A percentile compares a stretch with the other conserved stretches of the same genome.
phyloP scores from a whole-genome alignment of 2,888 invertebrate species.

The Thera britannica region DNA sequence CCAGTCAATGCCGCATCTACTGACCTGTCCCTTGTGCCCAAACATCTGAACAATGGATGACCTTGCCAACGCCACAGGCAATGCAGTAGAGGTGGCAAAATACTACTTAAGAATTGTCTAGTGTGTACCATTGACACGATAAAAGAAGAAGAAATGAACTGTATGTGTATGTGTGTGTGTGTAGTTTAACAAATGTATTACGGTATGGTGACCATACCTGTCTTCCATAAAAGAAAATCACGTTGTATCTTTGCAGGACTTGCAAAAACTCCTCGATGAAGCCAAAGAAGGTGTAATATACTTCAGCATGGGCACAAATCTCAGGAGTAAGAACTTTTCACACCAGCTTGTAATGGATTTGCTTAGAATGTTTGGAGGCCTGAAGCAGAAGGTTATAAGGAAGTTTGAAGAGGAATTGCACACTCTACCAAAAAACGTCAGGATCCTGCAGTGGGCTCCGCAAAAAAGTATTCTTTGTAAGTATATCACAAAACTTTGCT shows the following conservation, averaged over 20 bases:
- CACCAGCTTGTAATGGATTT: conserved; percentile 55
- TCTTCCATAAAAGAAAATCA: not conserved
- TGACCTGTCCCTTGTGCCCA: no score
- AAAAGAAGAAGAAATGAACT: no score
- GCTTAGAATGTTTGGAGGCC: conserved; percentile 62
- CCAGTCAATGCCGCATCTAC: no score
- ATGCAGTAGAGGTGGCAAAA: no score
- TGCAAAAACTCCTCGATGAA: conserved; percentile 68
- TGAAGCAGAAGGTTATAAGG: conserved; percentile 80
- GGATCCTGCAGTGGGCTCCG: conserved; percentile 72
- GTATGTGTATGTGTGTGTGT: no score
- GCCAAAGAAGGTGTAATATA: conserved; percentile 75
- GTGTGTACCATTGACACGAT: no score
- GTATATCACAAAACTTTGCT: conserved; percentile 10
- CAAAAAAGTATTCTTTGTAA: conserved; percentile 58
- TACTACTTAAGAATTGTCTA: no score
- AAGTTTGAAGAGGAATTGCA: conserved; percentile 68
- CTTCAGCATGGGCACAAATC: conserved; percentile 79
- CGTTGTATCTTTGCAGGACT: conserved; percentile 49
- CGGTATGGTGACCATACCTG: no score
- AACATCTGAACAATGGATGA: no score
- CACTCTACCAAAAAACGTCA: conserved; percentile 68
- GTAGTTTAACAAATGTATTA: no score
- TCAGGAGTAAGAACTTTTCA: conserved; percentile 65
- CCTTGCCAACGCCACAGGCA: no score